A percentile compares a stretch with the other conserved stretches of the same genome.
Evolutionary conservation across 2,797 vertebrate species (phyloP).

Genomic region (Falco novaeseelandiae): DNA sequence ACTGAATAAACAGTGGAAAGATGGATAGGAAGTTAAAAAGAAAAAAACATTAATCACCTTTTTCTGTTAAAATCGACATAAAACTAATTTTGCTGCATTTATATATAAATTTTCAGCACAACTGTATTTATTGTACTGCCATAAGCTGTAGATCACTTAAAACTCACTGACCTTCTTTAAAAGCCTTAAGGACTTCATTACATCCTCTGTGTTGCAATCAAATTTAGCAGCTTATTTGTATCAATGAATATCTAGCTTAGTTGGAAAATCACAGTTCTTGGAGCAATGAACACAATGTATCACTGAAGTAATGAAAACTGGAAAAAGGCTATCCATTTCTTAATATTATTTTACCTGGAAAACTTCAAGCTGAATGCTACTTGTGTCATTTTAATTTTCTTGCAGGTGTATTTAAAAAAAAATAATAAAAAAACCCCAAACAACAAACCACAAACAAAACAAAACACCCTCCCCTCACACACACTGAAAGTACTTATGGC

Average conservation of each 20-base stretch:
- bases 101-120: not conserved
- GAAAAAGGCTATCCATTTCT: not conserved
- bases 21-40: not conserved
- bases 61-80: not conserved
- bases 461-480: not conserved
- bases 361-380: not conserved
- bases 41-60: not conserved
- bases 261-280: not conserved
- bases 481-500: not conserved
- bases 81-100: not conserved
- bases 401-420: not conserved
- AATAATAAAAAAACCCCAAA: not conserved
- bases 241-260: not conserved
- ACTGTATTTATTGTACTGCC: not conserved
- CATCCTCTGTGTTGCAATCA: not conserved
- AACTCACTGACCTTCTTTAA: not conserved
- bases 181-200: not conserved
- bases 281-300: not conserved
- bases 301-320: not conserved
- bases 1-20: not conserved
- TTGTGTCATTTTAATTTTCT: not conserved
- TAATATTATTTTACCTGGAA: not conserved
- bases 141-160: not conserved
- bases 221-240: not conserved
- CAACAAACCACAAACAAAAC: accelerated